Base-by-base conservation (phyloP, 2,888 invertebrate species). In the Volucella zonaria region DNA sequence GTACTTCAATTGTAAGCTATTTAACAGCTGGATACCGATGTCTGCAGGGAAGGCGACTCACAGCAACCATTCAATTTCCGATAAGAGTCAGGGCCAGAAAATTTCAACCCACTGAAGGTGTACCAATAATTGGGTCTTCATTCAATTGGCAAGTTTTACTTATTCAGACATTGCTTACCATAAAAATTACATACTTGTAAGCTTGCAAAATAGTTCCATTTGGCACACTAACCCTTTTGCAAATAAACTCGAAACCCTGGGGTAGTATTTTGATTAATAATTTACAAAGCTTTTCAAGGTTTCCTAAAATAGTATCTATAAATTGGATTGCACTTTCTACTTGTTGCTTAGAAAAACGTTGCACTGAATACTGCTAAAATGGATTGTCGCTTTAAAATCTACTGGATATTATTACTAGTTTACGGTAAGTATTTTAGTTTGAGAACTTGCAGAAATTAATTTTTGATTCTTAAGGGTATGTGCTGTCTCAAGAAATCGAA, bases 401-500 rank as follows among this genome's bases (percentile, higher is more conserved):
- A 56, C 45, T 80, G 80, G 75, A 59, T 83, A 15, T 38, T 47
- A 1, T 43, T 80, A 2, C n/a, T 83, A 12, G n/a, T 76, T 18
- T 43, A 42, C 40, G 83, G 83, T 80, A 58, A 31, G 77, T 56
- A 23, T 64, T n/a, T 31, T 1, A 11, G 12, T 49, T n/a, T 4
- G n/a, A 8, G 2, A 31, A 11, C 23, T 11, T 6, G 15, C 1
- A 40, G 40, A 3, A n/a, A 31, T 18, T 1, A 23, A 10, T 23
- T 64, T 3, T 68, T 45, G 4, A 8, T 10, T 15, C 3, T 9
- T 59, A 47, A 80, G 80, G 83, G 9, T 11, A 52, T 61, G 83
- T 61, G 1, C 58, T 62, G 4, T 88, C 89, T 8, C 89, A 91
- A 73, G 86, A 86, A 42, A 89, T 91, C 47, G 89, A 88, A 18